Conservation (phyloP, 2,888 invertebrate genomes). For the Campaea margaritaria region DNA sequence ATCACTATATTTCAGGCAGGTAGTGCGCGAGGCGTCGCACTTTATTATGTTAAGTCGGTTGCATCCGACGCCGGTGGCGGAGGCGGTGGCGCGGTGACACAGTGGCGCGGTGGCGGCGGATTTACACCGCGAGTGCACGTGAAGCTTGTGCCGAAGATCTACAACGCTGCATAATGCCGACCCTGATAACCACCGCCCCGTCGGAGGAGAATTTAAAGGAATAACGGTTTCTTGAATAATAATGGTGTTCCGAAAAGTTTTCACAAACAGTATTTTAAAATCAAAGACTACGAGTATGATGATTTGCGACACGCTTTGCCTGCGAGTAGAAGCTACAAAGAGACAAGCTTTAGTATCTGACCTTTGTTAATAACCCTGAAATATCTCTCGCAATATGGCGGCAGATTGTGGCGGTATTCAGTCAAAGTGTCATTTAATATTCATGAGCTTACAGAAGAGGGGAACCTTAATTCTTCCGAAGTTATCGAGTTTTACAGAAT, state of each 20-base stretch:
- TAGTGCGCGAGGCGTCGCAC: slow-evolving; percentile 13
- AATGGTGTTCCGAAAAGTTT: too few species aligned
- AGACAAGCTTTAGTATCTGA: neutral
- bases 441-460: slow-evolving; percentile 23
- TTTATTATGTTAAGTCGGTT: slow-evolving; percentile 18
- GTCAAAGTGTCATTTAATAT: slow-evolving; percentile 25
- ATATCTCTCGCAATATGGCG: neutral
- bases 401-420: slow-evolving; percentile 8
- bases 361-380: neutral
- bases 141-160: slow-evolving; percentile 4
- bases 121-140: slow-evolving; percentile 3
- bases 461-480: slow-evolving; percentile 19
- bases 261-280: too few species aligned
- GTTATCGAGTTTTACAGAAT: slow-evolving; percentile 18
- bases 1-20: slow-evolving; percentile 25
- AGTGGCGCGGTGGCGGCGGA: slow-evolving; percentile 5
- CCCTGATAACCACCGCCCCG: neutral
- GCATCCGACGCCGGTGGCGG: slow-evolving; percentile 1
- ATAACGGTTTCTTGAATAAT: neutral
- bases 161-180: slow-evolving; percentile 4
- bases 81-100: neutral
- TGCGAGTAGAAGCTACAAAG: too few species aligned
- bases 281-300: too few species aligned
- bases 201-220: neutral
- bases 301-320: too few species aligned